These are phyloP conservation scores for Leucoraja erinaceus DNA, from an alignment of 2,113 vertebrate genomes.

Conservation along the genomic window DNA sequence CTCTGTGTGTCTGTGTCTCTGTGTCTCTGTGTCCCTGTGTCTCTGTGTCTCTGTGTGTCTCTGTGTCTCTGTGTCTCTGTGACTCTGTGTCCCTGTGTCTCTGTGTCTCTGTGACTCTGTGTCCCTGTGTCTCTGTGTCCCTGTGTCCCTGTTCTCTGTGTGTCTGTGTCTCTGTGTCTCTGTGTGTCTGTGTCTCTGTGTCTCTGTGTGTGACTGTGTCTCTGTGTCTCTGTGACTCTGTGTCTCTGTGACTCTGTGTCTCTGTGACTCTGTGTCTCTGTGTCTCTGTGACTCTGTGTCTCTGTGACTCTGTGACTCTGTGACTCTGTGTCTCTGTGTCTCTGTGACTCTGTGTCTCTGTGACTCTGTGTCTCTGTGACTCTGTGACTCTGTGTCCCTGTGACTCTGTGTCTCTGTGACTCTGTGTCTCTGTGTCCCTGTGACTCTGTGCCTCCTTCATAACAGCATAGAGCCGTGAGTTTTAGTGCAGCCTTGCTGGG, in stretches of 20 bases:
- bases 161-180: too few species aligned
- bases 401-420: neutral
- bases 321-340: conserved; percentile 12
- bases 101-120: neutral
- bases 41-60: neutral
- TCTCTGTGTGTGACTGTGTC: neutral
- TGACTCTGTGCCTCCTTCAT: too few species aligned
- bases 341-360: too few species aligned
- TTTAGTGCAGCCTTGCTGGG: too few species aligned
- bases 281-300: too few species aligned
- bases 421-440: neutral
- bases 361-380: neutral
- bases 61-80: neutral
- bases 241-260: neutral
- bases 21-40: conserved; percentile 21
- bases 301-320: neutral
- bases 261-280: too few species aligned
- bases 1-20: too few species aligned
- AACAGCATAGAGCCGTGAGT: too few species aligned
- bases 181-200: neutral
- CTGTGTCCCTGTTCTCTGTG: too few species aligned
- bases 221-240: neutral
- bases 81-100: neutral
- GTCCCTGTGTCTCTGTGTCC: neutral
- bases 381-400: neutral